Percentiles rank a stretch among this genome's conserved stretches.
Evolutionary conservation across 2,888 invertebrate genomes (phyloP).

Genomic region (Andrena minutula): DNA sequence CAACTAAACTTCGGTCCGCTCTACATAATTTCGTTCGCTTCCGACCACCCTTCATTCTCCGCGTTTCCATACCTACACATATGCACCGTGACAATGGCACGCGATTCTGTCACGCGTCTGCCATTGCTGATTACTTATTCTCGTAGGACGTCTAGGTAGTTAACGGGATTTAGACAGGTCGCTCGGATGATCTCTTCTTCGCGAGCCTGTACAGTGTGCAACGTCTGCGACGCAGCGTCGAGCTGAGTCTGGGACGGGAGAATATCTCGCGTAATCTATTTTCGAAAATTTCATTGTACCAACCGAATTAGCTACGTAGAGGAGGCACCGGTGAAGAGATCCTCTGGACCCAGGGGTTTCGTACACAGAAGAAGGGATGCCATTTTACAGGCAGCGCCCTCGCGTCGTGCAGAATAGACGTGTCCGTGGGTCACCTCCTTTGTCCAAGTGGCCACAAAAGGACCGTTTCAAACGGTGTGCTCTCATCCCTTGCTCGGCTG

Average conservation of each 20-base stretch:
- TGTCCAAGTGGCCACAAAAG: constrained; percentile 55
- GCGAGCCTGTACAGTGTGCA: neutral
- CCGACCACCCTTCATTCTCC: neutral
- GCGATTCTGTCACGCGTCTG: constrained; percentile 2
- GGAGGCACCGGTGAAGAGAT: constrained; percentile 22
- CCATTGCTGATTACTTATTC: neutral
- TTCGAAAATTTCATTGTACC: constrained; percentile 6
- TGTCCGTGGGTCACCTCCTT: constrained; percentile 51
- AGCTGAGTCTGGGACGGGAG: neutral
- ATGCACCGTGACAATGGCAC: neutral
- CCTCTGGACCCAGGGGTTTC: neutral
- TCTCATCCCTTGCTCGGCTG: constrained; percentile 35
- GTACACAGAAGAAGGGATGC: neutral
- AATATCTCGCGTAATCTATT: neutral
- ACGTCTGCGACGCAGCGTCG: neutral
- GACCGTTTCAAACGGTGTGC: constrained; percentile 50
- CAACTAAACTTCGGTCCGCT: constrained; percentile 51
- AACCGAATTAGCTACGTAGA: constrained; percentile 17
- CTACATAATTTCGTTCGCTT: constrained; percentile 50
- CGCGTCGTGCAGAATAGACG: constrained; percentile 25
- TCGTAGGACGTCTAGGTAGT: neutral
- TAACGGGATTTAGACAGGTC: neutral
- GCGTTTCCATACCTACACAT: constrained; percentile 1
- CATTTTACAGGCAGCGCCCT: constrained; percentile 42
- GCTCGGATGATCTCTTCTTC: neutral